phyloP scores from a whole-genome alignment of 1,140 invertebrate species.

The Palaemon carinicauda region DNA sequence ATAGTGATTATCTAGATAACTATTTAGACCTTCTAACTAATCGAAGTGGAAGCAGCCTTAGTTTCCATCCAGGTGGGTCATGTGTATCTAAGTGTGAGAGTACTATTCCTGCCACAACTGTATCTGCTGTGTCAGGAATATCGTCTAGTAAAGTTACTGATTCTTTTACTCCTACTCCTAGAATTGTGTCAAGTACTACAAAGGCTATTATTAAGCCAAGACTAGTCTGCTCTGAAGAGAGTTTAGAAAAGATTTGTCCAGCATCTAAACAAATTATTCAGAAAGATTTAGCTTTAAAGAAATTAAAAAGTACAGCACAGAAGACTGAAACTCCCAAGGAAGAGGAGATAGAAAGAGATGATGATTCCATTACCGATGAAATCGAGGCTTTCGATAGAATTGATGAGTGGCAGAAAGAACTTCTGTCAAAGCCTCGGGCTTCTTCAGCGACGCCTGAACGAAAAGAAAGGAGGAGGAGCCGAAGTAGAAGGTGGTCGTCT shows the following conservation, averaged over 20 bases:
- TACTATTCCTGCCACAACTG: background rate
- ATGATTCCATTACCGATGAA: background rate
- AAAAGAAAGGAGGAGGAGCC: background rate
- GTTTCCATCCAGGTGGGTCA: background rate
- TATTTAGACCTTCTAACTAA: conserved; percentile 34
- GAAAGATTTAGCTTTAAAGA: background rate
- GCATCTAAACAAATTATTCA: background rate
- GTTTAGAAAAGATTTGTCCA: background rate
- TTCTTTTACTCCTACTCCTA: too few species aligned
- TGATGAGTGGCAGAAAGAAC: background rate
- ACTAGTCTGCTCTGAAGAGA: background rate
- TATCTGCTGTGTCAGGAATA: background rate
- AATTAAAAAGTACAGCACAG: background rate
- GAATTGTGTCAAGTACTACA: too few species aligned
- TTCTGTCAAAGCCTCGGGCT: background rate
- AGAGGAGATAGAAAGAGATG: background rate
- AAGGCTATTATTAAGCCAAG: too few species aligned
- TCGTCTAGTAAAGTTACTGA: too few species aligned
- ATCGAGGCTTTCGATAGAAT: background rate
- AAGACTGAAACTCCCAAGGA: background rate
- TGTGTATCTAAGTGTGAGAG: background rate
- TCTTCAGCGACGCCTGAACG: conserved; percentile 15
- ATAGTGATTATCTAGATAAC: conserved; percentile 43
- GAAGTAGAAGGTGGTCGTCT: conserved; percentile 16
- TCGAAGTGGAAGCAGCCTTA: background rate